Evolutionary conservation across 2,888 invertebrate species (phyloP), one percentile per base, ranked within the genome.

Genomic region (Iselma pallidipennis): DNA sequence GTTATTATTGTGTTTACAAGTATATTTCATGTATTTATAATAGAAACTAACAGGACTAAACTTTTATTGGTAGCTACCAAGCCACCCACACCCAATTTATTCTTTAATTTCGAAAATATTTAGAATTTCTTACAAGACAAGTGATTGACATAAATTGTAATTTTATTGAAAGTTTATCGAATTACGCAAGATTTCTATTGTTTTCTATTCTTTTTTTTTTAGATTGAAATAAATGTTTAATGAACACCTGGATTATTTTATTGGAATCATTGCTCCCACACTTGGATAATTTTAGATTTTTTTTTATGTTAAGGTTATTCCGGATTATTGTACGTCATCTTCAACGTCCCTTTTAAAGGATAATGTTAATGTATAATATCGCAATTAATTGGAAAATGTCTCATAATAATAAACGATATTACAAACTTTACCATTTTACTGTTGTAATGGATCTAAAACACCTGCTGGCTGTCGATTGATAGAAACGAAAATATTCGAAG

Each of bases 1-100:
- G 61, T 61, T 61, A 61, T 61, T 61, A 61, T 61, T 57, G 57
- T 61, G 61, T 57, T 61, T 57, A 61, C 57, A 57, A 42, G 57
- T 49, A 61, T 57, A 57, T 54, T 57, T 61, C 55, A 55, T 61
- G 61, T 61, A 9, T 19, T 19, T 9, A 5, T 37, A 37, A 1
- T 7, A 2, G 16, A n/a, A n/a, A n/a, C n/a, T 37, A 37, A 37
- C 33, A 16, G 16, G 7, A 37, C 6, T 16, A 16, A 3, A 9
- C 4, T 37, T 16, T 16, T 37, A 2, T 16, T n/a, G n/a, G n/a
- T n/a, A n/a, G n/a, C 37, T 37, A 37, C 9, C 16, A 16, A 16
- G 16, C n/a, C 33, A 37, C 37, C 37, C 7, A 37, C 37, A 37
- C n/a, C n/a, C 37, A 33, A 29, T 29, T 28, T 28, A 31, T 12